A percentile compares a stretch with the other conserved stretches of the same genome.
These are phyloP conservation scores for Endomychus coccineus DNA, from an alignment of 2,888 invertebrate species.

Conservation along the genomic window DNA sequence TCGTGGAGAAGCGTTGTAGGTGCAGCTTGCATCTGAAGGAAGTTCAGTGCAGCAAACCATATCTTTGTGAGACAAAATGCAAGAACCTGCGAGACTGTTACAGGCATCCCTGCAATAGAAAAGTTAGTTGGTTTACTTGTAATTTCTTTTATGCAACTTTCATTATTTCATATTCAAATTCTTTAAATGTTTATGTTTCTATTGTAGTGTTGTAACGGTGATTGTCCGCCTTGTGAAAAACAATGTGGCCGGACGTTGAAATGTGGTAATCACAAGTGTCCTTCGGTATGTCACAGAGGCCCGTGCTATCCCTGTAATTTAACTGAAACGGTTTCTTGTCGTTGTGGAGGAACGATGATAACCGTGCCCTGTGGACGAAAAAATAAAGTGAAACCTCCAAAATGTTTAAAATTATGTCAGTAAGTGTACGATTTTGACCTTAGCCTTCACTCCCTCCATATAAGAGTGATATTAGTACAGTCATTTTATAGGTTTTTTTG, in stretches of 20 bases:
- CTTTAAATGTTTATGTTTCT: constrained; percentile 8
- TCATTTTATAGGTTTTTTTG: too few species aligned
- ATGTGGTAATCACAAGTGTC: constrained; percentile 84
- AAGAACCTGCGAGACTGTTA: constrained; percentile 72
- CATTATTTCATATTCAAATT: constrained; percentile 7
- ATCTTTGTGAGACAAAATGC: constrained; percentile 84
- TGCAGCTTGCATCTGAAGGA: constrained; percentile 75
- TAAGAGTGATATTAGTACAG: too few species aligned
- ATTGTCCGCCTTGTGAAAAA: constrained; percentile 78
- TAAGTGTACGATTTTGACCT: too few species aligned
- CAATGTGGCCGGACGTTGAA: constrained; percentile 73
- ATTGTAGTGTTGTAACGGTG: constrained; percentile 72
- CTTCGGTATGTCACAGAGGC: constrained; percentile 71
- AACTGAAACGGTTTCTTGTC: constrained; percentile 66
- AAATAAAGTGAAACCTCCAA: constrained; percentile 67
- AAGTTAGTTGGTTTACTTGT: too few species aligned
- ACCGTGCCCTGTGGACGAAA: constrained; percentile 83
- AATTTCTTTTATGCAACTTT: too few species aligned
- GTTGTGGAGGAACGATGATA: constrained; percentile 71
- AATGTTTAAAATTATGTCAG: constrained; percentile 67
- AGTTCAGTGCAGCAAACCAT: constrained; percentile 78
- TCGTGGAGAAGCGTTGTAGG: constrained; percentile 70
- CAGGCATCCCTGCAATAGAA: constrained; percentile 81
- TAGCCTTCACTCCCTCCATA: too few species aligned
- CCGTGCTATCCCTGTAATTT: constrained; percentile 78